Conservation (phyloP, 2,113 vertebrate genomes). For the Accipiter virgatus region DNA sequence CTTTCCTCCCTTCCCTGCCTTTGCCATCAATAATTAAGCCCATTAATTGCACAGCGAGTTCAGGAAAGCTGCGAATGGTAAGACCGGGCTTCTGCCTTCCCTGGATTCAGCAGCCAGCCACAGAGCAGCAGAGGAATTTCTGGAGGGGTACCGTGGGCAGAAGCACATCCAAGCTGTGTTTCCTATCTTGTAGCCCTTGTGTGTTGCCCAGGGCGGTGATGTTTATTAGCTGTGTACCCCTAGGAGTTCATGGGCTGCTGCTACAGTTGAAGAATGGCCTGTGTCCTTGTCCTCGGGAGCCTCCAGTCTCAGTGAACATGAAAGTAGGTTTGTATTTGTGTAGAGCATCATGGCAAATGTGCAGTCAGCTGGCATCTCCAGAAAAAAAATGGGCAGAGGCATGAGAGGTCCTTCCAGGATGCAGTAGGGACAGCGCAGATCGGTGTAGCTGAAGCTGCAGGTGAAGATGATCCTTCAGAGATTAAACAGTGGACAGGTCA, state of each 20-base stretch:
- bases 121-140: background rate
- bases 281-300: background rate
- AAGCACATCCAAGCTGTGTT: background rate
- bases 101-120: background rate
- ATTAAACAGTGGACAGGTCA: background rate
- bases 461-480: background rate
- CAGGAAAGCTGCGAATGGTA: background rate
- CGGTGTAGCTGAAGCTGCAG: background rate
- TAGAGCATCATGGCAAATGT: background rate
- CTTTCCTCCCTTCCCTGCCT: conserved; percentile 5
- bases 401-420: background rate
- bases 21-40: conserved; percentile 46
- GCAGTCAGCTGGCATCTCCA: background rate
- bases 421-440: background rate
- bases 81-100: background rate
- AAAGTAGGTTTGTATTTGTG: background rate
- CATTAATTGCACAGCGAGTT: background rate
- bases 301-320: background rate
- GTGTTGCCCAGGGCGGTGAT: background rate
- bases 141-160: background rate
- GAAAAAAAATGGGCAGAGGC: background rate
- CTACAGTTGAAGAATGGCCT: background rate
- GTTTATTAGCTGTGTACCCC: background rate
- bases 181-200: background rate
- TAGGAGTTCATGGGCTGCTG: background rate